Base-by-base conservation (phyloP, 2,113 vertebrate species). In the Upupa epops region DNA sequence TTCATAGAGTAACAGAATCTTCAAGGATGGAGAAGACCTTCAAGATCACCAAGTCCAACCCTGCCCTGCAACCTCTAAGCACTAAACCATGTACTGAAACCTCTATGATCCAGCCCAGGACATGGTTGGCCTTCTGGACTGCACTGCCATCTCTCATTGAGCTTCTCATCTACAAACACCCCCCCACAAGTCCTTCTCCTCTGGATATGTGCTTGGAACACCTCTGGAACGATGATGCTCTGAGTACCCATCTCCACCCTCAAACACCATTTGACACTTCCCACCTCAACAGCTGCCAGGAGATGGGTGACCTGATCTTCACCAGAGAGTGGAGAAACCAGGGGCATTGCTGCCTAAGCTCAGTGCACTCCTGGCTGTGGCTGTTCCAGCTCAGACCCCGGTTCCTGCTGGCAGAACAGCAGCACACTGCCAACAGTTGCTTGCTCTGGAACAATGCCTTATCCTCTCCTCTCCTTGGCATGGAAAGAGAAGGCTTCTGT, bases 301-400 rank as follows among this genome's bases (percentile, higher is more conserved):
- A 7, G 7, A 65, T 28, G 48, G 46, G 42, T 91, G 61, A 29
- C 64, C 40, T 60, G 78, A 82, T 48, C 60, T 79, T 79, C 59
- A 82, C 24, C 0, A 0, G 16, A 72, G 20, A 42, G 37, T 5
- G 3, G 25, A 86, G 86, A 5, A 4, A 40, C 3, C 7, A 56
- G 46, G 32, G 26, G 34, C 56, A 36, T 11, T 64, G 21, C 32
- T 26, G 45, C 56, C 71, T 59, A 54, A 64, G 9, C 31, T 26
- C 46, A 49, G 17, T 2, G 5, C 36, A 46, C 1, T 0, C 40
- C 77, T 3, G 7, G 48, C 61, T 64, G n/a, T 59, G 79, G 37
- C 66, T 80, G 87, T 56, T 71, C 29, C 34, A 64, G 19, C 48
- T 86, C 63, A 66, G 61, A 55, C 34, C 60, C 20, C 37, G 56